Evolutionary conservation across 1,140 invertebrate genomes (phyloP).

Genomic region (Drosophila paulistorum): DNA sequence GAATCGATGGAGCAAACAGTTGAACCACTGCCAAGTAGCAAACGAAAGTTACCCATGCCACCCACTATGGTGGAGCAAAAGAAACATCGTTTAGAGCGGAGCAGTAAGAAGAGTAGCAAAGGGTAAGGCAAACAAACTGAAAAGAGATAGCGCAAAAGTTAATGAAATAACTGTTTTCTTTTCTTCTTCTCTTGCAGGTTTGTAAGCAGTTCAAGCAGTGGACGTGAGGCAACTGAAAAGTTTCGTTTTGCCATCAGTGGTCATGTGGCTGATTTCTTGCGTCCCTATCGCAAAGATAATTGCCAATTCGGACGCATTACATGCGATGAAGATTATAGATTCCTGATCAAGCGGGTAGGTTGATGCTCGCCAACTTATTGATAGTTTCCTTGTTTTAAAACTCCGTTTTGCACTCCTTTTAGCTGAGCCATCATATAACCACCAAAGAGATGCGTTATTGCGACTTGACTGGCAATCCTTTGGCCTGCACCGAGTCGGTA

Average conservation of each 20-base stretch:
- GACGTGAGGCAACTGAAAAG: constrained; percentile 87
- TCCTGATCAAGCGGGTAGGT: constrained; percentile 95
- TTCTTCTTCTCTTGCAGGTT: constrained; percentile 15
- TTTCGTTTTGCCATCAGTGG: constrained; percentile 94
- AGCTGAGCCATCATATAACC: constrained; percentile 98
- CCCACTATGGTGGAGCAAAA: constrained; percentile 32
- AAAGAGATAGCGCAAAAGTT: background rate
- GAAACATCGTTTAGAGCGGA: constrained; percentile 42
- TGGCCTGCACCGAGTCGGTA: constrained; percentile 94
- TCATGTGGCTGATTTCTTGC: constrained; percentile 95
- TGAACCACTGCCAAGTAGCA: background rate
- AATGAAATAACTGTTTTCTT: background rate
- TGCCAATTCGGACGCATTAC: constrained; percentile 94
- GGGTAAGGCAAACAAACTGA: constrained; percentile 29
- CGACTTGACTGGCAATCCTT: constrained; percentile 90
- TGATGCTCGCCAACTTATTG: background rate
- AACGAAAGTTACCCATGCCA: constrained; percentile 53
- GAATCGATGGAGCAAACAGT: background rate
- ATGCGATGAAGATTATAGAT: constrained; percentile 97
- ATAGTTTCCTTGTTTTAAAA: too few relatives aligned
- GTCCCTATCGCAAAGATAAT: constrained; percentile 91
- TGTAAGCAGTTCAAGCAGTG: constrained; percentile 14
- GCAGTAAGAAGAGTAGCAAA: constrained; percentile 44
- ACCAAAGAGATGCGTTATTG: constrained; percentile 97
- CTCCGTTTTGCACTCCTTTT: background rate